These are phyloP conservation scores for Acanthoscelides obtectus DNA, from an alignment of 2,888 invertebrate genomes.

Conservation along the genomic window DNA sequence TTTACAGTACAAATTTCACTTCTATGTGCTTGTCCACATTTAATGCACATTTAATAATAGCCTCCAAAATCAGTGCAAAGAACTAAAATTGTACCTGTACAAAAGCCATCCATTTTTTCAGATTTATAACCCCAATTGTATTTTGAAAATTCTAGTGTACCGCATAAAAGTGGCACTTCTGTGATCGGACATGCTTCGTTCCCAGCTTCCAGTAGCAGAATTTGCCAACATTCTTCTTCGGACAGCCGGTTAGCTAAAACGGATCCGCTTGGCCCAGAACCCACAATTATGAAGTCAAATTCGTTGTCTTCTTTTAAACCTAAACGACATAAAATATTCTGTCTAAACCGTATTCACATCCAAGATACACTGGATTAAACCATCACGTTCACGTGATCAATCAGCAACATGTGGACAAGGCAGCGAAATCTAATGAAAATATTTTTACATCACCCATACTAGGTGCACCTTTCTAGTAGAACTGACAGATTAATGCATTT, in stretches of 20 bases:
- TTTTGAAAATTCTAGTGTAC: slow-evolving; percentile 63
- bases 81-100: not conserved
- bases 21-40: no score
- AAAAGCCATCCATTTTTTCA: slow-evolving; percentile 43
- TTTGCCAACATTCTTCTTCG: slow-evolving; percentile 64
- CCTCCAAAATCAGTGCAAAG: not conserved
- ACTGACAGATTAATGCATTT: no score
- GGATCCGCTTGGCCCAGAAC: slow-evolving; percentile 77
- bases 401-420: no score
- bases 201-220: slow-evolving; percentile 71
- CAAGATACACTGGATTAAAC: no score
- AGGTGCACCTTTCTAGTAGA: no score
- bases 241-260: slow-evolving; percentile 67
- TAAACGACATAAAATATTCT: no score
- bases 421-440: no score
- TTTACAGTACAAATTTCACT: no score
- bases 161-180: slow-evolving; percentile 66
- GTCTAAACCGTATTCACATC: no score
- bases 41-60: no score
- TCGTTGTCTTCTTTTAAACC: not conserved
- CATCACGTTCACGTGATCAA: no score
- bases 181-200: slow-evolving; percentile 44
- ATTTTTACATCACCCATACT: no score
- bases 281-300: slow-evolving; percentile 73
- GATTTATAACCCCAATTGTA: slow-evolving; percentile 80